Conservation (phyloP, 2,888 invertebrate genomes). For the Papilio protenor region DNA sequence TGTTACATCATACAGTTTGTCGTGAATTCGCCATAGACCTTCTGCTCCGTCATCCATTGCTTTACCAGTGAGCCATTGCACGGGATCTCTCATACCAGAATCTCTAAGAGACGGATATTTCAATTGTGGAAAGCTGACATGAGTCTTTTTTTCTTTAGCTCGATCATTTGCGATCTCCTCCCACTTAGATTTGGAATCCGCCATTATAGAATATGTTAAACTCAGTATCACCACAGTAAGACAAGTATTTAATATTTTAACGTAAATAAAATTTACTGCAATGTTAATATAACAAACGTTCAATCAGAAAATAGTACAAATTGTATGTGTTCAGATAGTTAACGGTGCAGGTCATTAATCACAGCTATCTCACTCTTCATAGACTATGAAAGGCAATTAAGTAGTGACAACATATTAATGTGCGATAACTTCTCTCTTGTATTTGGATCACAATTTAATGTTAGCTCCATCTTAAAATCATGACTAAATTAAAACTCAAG, state of each 20-base stretch:
- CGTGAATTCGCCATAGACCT: constrained; percentile 90
- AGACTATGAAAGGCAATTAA: constrained; percentile 15
- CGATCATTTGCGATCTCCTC: constrained; percentile 61
- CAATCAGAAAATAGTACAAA: background rate
- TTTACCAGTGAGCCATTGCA: constrained; percentile 87
- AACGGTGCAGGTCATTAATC: background rate
- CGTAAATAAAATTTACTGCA: background rate
- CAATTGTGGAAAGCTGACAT: constrained; percentile 78
- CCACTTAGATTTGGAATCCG: constrained; percentile 59
- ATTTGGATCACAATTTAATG: background rate
- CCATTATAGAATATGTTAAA: constrained; percentile 53
- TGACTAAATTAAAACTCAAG: background rate
- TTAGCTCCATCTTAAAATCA: background rate
- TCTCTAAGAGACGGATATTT: constrained; percentile 80
- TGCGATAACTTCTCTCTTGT: background rate
- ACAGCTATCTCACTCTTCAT: constrained; percentile 14
- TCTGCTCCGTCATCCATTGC: constrained; percentile 88
- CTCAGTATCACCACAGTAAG: background rate
- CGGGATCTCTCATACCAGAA: constrained; percentile 59
- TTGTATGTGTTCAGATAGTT: background rate
- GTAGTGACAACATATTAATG: background rate
- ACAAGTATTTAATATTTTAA: background rate
- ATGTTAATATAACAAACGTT: background rate
- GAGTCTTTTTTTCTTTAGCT: constrained; percentile 63
- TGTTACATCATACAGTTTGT: constrained; percentile 93